Evolutionary conservation across 2,888 invertebrate genomes (phyloP).

Genomic region (Phrixothrix hirtus): DNA sequence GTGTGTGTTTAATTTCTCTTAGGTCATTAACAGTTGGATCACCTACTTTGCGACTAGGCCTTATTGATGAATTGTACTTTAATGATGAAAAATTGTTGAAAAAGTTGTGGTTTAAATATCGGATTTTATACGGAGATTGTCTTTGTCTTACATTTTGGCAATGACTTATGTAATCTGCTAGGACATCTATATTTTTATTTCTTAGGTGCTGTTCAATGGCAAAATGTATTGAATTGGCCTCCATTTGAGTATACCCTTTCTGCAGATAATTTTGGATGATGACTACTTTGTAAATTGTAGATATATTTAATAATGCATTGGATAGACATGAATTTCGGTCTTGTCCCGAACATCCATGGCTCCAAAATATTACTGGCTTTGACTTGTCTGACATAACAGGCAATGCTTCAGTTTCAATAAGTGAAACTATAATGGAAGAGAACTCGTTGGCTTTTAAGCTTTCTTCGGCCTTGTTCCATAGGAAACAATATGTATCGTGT

Average conservation of each 20-base stretch:
- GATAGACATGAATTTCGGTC: constrained; percentile 2
- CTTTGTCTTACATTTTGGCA: background rate
- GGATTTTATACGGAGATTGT: too few relatives aligned
- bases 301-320: background rate
- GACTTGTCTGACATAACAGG: too few relatives aligned
- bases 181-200: background rate
- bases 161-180: background rate
- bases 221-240: background rate
- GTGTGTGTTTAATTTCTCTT: too few relatives aligned
- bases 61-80: too few relatives aligned
- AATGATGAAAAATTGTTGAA: too few relatives aligned
- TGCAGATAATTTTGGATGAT: background rate
- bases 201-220: background rate
- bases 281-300: background rate
- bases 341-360: background rate
- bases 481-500: too few relatives aligned
- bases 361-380: constrained; percentile 1
- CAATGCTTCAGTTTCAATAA: too few relatives aligned
- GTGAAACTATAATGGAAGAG: too few relatives aligned
- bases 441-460: constrained; percentile 1
- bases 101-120: too few relatives aligned
- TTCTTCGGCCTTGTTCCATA: constrained; percentile 1
- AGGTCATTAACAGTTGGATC: background rate
- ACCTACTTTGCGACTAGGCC: too few relatives aligned
- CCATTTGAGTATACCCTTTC: background rate